Evolutionary conservation across 1,140 invertebrate species (phyloP), one percentile per base, ranked within the genome.

Genomic region (Caenorhabditis briggsae): DNA sequence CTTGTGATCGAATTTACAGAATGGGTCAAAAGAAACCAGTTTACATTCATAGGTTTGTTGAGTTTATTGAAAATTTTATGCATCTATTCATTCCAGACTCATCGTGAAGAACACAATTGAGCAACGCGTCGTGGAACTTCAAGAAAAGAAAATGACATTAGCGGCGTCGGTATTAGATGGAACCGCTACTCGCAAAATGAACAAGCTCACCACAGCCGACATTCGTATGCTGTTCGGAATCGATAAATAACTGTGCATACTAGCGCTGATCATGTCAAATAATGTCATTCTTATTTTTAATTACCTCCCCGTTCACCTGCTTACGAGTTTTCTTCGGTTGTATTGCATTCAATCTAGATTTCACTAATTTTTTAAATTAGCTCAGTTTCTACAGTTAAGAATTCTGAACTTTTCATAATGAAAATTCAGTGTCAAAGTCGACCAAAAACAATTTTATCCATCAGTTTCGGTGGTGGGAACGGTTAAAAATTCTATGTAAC

Each of bases 1-100:
- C 96, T 0, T 96, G 96, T 93, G 96, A 98, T 93, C 93, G 96
- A 64, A 95, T 97, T 65, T 96, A 97, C 93, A 94, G 97, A 48
- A 95, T 97, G 65, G 97, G 97, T 0, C 97, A 98, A 92, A 95
- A 92, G 18, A 96, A 95, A 91, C 91, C 94, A 90, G 96, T 97
- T 0, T 94, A 94, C 83, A 95, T 98, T 65, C 96, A 97, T 92
- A 96, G 96, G 95, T 96, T 93, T 92, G 91, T 48, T 70, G 16
- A 53, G 43, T 14, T 65, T 23, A 33, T 33, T 33, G 33, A 33
- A 33, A 33, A 33, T 25, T 14, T 18, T 25, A 41, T 65, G 8
- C 59, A 20, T 20, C 8, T 64, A 23, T 55, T 23, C 20, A 41
- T 53, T 18, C 55, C 91, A 96, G 96, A 90, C 96, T 97, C 92